These are phyloP conservation scores for Crotalus viridis DNA, from an alignment of 2,113 vertebrate genomes.

Conservation along the genomic window DNA sequence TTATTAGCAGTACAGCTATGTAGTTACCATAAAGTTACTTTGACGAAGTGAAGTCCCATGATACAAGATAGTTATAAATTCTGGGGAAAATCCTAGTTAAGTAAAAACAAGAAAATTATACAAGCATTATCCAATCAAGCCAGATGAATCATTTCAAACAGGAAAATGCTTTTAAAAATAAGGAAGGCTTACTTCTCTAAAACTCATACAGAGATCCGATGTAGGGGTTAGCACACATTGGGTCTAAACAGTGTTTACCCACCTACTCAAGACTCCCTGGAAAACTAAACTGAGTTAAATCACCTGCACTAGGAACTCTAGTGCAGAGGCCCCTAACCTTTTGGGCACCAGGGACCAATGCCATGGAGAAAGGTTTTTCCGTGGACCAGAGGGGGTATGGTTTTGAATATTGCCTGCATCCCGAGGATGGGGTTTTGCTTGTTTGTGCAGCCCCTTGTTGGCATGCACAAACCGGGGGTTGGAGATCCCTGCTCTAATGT, in stretches of 20 bases:
- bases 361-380: too few relatives aligned
- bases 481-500: not conserved
- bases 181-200: not conserved
- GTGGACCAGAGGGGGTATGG: too few relatives aligned
- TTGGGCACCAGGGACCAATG: too few relatives aligned
- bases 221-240: not conserved
- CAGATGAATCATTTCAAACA: not conserved
- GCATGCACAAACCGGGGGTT: too few relatives aligned
- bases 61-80: not conserved
- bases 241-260: not conserved
- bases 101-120: not conserved
- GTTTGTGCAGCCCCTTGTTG: too few relatives aligned
- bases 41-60: not conserved
- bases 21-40: not conserved
- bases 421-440: too few relatives aligned
- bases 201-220: not conserved
- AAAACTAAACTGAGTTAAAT: not conserved
- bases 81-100: not conserved
- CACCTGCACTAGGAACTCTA: not conserved
- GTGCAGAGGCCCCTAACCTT: too few relatives aligned
- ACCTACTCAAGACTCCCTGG: not conserved
- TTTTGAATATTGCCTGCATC: too few relatives aligned
- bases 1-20: not conserved
- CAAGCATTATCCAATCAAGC: not conserved
- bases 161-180: not conserved